phyloP scores from a whole-genome alignment of 2,888 invertebrate species.

The Microdon myrmicae region DNA sequence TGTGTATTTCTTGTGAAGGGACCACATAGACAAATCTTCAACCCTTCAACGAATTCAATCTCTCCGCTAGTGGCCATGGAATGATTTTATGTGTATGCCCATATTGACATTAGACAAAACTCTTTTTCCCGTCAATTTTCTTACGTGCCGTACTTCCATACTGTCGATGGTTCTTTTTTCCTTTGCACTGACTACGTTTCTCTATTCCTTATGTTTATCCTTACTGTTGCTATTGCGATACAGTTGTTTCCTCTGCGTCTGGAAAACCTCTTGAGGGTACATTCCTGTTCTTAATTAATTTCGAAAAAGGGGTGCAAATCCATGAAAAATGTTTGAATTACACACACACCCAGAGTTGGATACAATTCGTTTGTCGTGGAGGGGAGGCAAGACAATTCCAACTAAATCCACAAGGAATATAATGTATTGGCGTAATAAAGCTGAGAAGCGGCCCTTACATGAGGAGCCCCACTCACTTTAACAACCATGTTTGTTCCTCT shows the following conservation, averaged over 20 bases:
- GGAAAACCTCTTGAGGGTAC: slow-evolving; percentile 16
- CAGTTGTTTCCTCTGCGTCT: slow-evolving; percentile 14
- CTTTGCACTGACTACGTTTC: slow-evolving; percentile 13
- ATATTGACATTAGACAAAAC: slow-evolving; percentile 42
- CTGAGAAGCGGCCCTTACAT: neutral
- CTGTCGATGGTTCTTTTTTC: slow-evolving; percentile 3
- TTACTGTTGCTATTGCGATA: slow-evolving; percentile 33
- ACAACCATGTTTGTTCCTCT: slow-evolving; percentile 24
- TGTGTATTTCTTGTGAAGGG: slow-evolving; percentile 41
- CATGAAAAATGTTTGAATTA: slow-evolving; percentile 27
- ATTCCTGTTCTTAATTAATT: slow-evolving; percentile 45
- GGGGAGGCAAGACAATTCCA: slow-evolving; percentile 4
- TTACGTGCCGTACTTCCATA: slow-evolving; percentile 21
- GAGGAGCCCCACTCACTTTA: slow-evolving; percentile 4
- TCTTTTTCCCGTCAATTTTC: slow-evolving; percentile 33
- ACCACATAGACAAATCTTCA: slow-evolving; percentile 21
- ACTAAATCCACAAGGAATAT: slow-evolving; percentile 32
- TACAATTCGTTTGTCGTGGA: slow-evolving; percentile 4
- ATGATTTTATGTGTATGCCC: neutral
- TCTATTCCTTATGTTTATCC: slow-evolving; percentile 29
- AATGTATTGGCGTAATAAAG: slow-evolving; percentile 26
- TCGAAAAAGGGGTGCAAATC: slow-evolving; percentile 43
- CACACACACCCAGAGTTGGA: slow-evolving; percentile 6
- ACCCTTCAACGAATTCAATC: too few species aligned
- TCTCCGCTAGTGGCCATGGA: neutral